Evolutionary conservation across 2,113 vertebrate species (phyloP).

Genomic region (Mixornis gularis): DNA sequence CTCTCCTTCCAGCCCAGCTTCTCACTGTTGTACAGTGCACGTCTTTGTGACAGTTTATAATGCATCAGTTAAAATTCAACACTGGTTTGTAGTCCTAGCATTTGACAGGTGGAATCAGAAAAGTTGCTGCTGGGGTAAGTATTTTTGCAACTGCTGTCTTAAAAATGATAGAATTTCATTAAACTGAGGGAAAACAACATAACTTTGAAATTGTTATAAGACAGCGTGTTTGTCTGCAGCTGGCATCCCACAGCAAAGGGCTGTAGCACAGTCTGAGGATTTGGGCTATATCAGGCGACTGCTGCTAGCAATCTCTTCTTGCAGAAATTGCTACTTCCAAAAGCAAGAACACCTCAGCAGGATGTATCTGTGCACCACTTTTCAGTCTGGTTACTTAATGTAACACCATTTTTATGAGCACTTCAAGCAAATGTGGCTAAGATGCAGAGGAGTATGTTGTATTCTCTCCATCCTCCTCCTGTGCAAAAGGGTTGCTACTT

Average conservation of each 20-base stretch:
- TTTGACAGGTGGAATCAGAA: not conserved
- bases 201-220: not conserved
- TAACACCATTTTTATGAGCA: not conserved
- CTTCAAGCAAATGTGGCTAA: not conserved
- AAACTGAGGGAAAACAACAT: not conserved
- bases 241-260: not conserved
- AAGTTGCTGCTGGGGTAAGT: not conserved
- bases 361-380: not conserved
- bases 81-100: not conserved
- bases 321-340: not conserved
- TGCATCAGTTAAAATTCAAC: not conserved
- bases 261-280: not conserved
- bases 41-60: not conserved
- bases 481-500: slow-evolving; percentile 25
- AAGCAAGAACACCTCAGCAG: not conserved
- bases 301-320: not conserved
- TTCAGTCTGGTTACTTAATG: not conserved
- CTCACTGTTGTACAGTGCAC: not conserved
- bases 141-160: not conserved
- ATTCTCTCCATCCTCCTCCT: slow-evolving; percentile 28
- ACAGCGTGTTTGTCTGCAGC: not conserved
- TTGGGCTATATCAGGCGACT: not conserved
- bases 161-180: not conserved
- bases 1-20: not conserved
- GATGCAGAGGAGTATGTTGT: slow-evolving; percentile 16